A percentile compares a stretch with the other conserved stretches of the same genome.
These are phyloP conservation scores for Spatulosminthurus flaviceps DNA, from an alignment of 2,888 invertebrate species.

Conservation along the genomic window DNA sequence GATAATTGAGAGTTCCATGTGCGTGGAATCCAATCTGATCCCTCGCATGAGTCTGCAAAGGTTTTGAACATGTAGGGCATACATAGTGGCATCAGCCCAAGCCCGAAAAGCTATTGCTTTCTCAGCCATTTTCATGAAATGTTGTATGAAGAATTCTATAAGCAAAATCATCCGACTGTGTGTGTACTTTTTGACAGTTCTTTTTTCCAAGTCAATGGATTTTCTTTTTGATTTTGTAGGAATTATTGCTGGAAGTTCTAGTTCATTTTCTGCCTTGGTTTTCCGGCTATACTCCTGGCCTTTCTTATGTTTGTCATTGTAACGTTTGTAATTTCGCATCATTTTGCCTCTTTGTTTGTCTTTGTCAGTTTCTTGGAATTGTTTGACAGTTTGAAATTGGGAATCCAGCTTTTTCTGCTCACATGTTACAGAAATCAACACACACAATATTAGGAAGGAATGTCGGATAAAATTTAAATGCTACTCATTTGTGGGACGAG, in stretches of 20 bases:
- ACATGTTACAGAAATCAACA: no score
- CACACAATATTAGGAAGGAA: no score
- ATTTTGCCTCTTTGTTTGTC: slow-evolving; percentile 63
- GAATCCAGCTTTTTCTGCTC: background rate
- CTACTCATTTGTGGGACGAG: no score
- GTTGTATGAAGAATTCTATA: slow-evolving; percentile 76
- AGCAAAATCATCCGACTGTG: slow-evolving; percentile 49
- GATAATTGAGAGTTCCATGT: slow-evolving; percentile 26
- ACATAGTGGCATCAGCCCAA: slow-evolving; percentile 73
- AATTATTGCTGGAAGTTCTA: slow-evolving; percentile 35
- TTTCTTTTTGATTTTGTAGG: slow-evolving; percentile 54
- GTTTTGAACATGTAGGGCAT: slow-evolving; percentile 76
- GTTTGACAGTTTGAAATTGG: background rate
- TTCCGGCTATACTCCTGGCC: slow-evolving; percentile 53
- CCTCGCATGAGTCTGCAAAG: slow-evolving; percentile 71
- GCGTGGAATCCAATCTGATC: slow-evolving; percentile 20
- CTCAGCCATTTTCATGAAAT: slow-evolving; percentile 77
- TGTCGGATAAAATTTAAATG: no score
- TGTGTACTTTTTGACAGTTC: slow-evolving; percentile 46
- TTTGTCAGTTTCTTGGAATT: slow-evolving; percentile 44
- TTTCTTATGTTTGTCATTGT: slow-evolving; percentile 67
- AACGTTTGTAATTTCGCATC: slow-evolving; percentile 66
- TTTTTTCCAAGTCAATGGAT: slow-evolving; percentile 56
- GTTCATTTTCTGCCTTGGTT: slow-evolving; percentile 44
- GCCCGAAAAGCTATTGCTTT: slow-evolving; percentile 74